Conservation (phyloP, 2,888 invertebrate species). For the Mesodorylaimus sp. region DNA sequence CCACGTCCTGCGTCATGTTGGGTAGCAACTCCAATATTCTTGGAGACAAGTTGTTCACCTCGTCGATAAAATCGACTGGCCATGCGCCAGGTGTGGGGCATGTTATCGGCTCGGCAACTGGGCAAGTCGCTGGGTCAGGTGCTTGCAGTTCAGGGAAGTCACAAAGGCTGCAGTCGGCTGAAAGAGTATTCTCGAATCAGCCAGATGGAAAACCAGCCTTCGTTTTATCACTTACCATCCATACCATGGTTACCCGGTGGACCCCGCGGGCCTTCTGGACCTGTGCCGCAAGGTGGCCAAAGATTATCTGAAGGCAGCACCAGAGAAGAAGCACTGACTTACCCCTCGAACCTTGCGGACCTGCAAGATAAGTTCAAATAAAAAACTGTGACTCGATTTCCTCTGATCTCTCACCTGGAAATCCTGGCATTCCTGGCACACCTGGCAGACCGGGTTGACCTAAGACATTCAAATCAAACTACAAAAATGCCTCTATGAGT, state of each 20-base stretch:
- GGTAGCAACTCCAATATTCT: background rate
- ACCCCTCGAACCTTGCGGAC: background rate
- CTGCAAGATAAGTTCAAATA: background rate
- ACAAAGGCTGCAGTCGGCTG: background rate
- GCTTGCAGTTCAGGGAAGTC: background rate
- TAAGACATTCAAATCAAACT: constrained; percentile 6
- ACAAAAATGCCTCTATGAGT: background rate
- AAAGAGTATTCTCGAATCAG: background rate
- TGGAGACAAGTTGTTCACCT: background rate
- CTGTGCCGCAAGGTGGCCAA: too few species aligned
- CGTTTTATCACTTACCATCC: constrained; percentile 4
- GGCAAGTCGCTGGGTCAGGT: constrained; percentile 13
- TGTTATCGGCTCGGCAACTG: constrained; percentile 12
- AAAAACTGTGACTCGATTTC: too few species aligned
- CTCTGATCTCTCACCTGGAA: too few species aligned
- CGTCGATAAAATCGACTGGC: background rate
- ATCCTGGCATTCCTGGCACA: constrained; percentile 9
- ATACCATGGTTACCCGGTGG: constrained; percentile 18
- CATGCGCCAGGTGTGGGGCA: constrained; percentile 13
- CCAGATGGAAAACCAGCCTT: too few species aligned
- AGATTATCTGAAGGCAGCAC: too few species aligned
- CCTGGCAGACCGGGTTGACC: constrained; percentile 18
- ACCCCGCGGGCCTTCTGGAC: constrained; percentile 19
- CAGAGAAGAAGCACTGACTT: background rate
- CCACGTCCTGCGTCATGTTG: background rate